These are phyloP conservation scores for Melospiza melodia DNA, from an alignment of 2,113 vertebrate species.

Conservation along the genomic window DNA sequence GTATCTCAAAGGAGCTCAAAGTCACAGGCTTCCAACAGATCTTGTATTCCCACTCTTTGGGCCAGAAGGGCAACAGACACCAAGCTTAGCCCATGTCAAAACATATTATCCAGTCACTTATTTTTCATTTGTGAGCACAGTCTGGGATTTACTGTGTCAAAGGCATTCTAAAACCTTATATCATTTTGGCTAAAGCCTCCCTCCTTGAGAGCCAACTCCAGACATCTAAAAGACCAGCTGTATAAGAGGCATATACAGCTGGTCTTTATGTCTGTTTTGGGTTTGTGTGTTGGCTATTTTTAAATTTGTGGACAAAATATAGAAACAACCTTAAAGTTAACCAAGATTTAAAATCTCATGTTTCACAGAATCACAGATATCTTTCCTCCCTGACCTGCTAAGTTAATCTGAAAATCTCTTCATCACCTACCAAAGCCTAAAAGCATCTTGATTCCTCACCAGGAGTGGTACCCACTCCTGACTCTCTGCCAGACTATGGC, in stretches of 20 bases:
- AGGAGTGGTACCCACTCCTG: not conserved
- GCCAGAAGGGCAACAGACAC: not conserved
- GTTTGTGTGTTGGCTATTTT: not conserved
- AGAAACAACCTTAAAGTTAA: not conserved
- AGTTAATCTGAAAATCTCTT: not conserved
- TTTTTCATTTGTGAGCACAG: not conserved
- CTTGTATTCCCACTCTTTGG: not conserved
- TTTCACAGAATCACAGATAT: not conserved
- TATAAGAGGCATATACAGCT: not conserved
- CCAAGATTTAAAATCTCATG: not conserved
- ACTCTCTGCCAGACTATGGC: not conserved
- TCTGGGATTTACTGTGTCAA: not conserved
- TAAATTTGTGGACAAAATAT: not conserved
- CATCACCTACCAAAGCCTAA: not conserved
- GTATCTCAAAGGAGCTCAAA: not conserved
- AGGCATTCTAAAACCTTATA: not conserved
- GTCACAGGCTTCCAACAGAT: not conserved
- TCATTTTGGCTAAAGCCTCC: not conserved
- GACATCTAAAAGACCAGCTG: not conserved
- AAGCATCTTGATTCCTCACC: not conserved
- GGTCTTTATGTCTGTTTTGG: not conserved
- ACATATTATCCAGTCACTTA: not conserved
- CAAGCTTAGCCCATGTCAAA: not conserved
- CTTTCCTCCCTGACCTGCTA: not conserved
- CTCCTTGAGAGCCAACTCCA: not conserved